Conservation (phyloP, 2,113 vertebrate genomes). For the Phycodurus eques region DNA sequence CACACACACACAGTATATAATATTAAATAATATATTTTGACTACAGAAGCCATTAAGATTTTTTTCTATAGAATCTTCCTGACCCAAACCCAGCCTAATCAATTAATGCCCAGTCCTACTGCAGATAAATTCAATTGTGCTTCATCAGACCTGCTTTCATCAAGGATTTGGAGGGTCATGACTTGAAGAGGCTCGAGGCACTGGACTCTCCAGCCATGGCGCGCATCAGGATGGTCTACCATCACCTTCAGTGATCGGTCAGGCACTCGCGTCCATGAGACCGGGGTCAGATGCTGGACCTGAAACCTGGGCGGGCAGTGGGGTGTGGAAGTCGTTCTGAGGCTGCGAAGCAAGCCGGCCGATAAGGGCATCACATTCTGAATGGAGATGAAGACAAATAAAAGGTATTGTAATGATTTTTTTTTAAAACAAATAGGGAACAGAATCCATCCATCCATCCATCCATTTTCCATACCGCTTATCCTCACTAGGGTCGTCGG, state of each 20-base stretch:
- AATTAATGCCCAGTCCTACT: background rate
- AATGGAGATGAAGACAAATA: background rate
- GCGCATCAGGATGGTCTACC: slow-evolving; percentile 79
- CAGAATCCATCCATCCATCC: too few species aligned
- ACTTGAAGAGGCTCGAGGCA: slow-evolving; percentile 83
- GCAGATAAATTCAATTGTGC: background rate
- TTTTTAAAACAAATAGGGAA: background rate
- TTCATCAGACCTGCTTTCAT: slow-evolving; percentile 83
- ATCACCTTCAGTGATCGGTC: slow-evolving; percentile 79
- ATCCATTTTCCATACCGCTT: too few species aligned
- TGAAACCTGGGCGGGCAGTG: slow-evolving; percentile 88
- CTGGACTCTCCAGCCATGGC: slow-evolving; percentile 86
- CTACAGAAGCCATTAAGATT: too few species aligned
- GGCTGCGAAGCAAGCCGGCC: slow-evolving; percentile 87
- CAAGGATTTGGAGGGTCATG: slow-evolving; percentile 89
- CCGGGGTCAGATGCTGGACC: slow-evolving; percentile 82
- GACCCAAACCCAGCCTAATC: background rate
- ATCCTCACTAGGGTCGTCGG: too few species aligned
- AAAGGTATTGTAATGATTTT: background rate
- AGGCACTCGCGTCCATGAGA: slow-evolving; percentile 86
- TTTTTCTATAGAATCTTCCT: background rate
- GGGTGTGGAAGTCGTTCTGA: slow-evolving; percentile 81
- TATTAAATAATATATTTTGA: too few species aligned
- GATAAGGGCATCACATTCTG: slow-evolving; percentile 93
- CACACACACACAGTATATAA: too few species aligned